Base-by-base conservation (phyloP, 2,797 vertebrate genomes). In the Neosilurus mollespiculum region DNA sequence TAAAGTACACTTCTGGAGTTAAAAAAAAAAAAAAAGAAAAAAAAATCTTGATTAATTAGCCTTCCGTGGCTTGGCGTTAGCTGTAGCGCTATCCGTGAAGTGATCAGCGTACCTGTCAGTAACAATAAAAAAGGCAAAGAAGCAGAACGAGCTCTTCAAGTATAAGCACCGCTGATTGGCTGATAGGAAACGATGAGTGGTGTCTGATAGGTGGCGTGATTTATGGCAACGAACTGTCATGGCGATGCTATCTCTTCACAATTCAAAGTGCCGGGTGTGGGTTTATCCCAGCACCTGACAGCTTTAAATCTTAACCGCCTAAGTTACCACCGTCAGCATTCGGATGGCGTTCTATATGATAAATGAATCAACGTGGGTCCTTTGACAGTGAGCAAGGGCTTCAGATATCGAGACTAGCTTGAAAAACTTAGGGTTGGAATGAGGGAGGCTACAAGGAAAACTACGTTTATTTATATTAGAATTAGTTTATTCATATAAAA, bases 251-350 rank as follows among this genome's bases (percentile, higher is more conserved):
- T 85, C 83, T 86, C 73, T 83, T 81, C 81, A 81, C 85, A 78
- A 78, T 73, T 86, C 85, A 81, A 80, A 83, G 70, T 1, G n/a
- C 76, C 66, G 86, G 82, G 81, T 65, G 69, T 20, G 61, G 71
- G 85, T 86, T 86, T 80, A 84, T 87, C 87, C 84, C 34, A 6
- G 76, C 34, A 58, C 84, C 84, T 54, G 70, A 82, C 72, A 82
- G 81, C 83, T 83, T 81, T 80, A 83, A 83, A 83, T 83, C 86
- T 78, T 73, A 81, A 16, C 76, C 34, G 83, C 80, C 83, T 86
- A 85, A 78, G 75, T 86, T 86, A 86, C 82, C 79, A 49, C 62
- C 26, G 71, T 62, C 75, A 82, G 84, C 78, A 78, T 77, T 84
- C 67, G 76, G 76, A 64, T 62, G 16, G 37, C 49, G 65, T 71